A percentile compares a stretch with the other conserved stretches of the same genome.
Evolutionary conservation across 2,113 vertebrate species (phyloP).

Genomic region (Gnathonemus echidnorhynchus): DNA sequence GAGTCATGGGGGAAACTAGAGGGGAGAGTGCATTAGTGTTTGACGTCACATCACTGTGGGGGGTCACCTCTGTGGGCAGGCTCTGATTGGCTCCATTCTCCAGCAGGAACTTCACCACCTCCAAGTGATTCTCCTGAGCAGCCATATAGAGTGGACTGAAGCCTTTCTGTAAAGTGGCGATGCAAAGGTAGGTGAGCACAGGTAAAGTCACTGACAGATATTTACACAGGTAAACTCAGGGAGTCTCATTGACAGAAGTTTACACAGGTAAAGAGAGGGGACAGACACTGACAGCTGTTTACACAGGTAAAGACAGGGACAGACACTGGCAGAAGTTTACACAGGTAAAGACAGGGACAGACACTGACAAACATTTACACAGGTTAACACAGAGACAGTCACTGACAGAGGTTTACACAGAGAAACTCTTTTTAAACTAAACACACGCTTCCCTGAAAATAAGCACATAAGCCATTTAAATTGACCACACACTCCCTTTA

Average conservation of each 20-base stretch:
- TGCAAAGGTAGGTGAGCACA: not conserved
- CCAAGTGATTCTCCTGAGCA: conserved; percentile 92
- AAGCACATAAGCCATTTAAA: not conserved
- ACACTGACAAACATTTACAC: not conserved
- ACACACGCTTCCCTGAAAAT: not conserved
- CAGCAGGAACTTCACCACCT: conserved; percentile 94
- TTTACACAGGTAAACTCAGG: not conserved
- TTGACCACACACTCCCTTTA: not conserved
- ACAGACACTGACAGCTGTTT: not conserved
- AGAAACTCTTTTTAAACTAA: not conserved
- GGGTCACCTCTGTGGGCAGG: conserved; percentile 85
- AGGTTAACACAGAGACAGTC: not conserved
- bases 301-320: not conserved
- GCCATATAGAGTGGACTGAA: conserved; percentile 98
- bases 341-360: not conserved
- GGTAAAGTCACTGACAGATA: not conserved
- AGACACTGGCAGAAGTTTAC: not conserved
- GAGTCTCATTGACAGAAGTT: not conserved
- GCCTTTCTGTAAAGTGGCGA: conserved; percentile 76
- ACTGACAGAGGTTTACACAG: not conserved
- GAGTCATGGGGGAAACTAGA: not conserved
- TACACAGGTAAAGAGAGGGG: not conserved
- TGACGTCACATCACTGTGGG: not conserved
- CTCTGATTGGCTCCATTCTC: conserved; percentile 97
- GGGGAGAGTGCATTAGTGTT: not conserved